Conservation (phyloP, 1,140 invertebrate species). For the Bombus superbus region DNA sequence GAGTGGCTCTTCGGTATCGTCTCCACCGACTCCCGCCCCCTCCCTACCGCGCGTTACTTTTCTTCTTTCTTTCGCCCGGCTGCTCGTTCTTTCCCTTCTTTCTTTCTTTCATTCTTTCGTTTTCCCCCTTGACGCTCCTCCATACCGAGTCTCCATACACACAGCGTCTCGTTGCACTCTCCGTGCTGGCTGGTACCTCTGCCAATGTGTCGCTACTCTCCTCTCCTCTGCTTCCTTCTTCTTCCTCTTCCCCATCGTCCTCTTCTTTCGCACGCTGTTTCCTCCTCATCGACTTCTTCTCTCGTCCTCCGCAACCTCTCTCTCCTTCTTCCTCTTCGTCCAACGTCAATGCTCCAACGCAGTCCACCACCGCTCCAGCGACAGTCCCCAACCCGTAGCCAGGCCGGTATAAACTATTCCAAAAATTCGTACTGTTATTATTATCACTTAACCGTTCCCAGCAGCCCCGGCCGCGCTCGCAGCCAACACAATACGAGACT, state of each 20-base stretch:
- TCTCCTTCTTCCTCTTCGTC: conserved; percentile 7
- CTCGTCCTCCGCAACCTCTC: background rate
- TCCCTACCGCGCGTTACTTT: conserved; percentile 8
- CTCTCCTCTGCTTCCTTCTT: background rate
- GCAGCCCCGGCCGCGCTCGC: conserved; percentile 43
- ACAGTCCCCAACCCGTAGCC: background rate
- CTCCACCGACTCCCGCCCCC: conserved; percentile 30
- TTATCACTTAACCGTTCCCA: conserved; percentile 71
- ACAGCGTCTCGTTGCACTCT: background rate
- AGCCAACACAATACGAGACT: conserved; percentile 68
- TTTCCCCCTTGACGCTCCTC: conserved; percentile 36
- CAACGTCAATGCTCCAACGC: background rate
- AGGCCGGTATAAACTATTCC: conserved; percentile 70
- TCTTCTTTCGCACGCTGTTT: background rate
- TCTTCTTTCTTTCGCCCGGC: conserved; percentile 30
- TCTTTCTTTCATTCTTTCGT: conserved; percentile 38
- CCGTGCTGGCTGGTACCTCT: background rate
- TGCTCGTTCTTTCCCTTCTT: conserved; percentile 32
- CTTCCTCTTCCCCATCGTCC: background rate
- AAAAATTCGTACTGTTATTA: conserved; percentile 75
- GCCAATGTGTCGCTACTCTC: background rate
- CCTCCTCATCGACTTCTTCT: background rate
- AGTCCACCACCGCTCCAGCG: background rate
- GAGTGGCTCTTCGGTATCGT: conserved; percentile 58
- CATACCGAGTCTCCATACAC: background rate